Base-by-base conservation (phyloP, 2,113 vertebrate species). In the Dicaeum eximium region DNA sequence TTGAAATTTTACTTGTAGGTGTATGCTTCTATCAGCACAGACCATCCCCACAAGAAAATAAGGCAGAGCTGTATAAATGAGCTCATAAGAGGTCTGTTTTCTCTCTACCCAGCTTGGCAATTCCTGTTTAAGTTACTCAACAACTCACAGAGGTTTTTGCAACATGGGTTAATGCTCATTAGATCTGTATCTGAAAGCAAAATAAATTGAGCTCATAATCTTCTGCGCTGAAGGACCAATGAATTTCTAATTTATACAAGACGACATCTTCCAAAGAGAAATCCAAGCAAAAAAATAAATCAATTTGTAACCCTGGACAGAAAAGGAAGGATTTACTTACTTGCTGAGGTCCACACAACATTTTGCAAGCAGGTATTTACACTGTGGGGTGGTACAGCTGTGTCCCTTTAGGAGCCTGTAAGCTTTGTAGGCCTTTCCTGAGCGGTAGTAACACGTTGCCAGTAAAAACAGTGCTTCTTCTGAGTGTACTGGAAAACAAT, bases 261-360 rank as follows among this genome's bases (percentile, higher is more conserved):
- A 37, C 8, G 15, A 73, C 58, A 64, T n/a, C 27, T 88, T 78
- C 19, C 33, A 66, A 83, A 80, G 42, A 82, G 38, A 72, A 90
- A 86, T 10, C 15, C 35, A 50, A 80, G 71, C 19, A 30, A 47
- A 51, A 24, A 50, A 25, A 9, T 1, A 14, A n/a, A 44, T 1
- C 12, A 20, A 48, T 66, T 47, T 67, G 47, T 44, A 89, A 78
- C n/a, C 47, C 72, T 64, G 47, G 57, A 65, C 13, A 77, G 44
- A 80, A 73, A 2, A 25, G 1, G 23, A 67, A 73, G 65, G 57
- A 57, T 91, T 92, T 80, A 97, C 99, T 98, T 98, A 99, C 99
- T 99, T 99, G 99, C 98, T 99, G 93, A 99, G 98, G 95, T 99
- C 99, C 73, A 99, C 98, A 91, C 99, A 99, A 98, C 99, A 99